Percentiles rank a stretch among this genome's conserved stretches.
These are phyloP conservation scores for Porites cylindrica DNA, from an alignment of 92 coral and sea anemone genomes.

Conservation along the genomic window DNA sequence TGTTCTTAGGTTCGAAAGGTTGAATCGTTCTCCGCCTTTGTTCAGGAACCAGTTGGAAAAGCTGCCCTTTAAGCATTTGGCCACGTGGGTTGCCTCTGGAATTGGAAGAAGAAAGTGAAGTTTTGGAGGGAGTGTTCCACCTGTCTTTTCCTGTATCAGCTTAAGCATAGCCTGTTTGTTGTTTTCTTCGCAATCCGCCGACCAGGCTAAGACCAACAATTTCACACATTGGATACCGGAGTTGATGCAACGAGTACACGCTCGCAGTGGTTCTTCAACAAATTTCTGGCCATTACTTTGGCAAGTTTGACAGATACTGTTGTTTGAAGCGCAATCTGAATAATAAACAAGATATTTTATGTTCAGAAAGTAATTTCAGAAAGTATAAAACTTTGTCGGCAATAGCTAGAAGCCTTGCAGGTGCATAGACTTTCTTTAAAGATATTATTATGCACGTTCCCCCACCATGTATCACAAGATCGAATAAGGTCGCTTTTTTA, in stretches of 20 bases:
- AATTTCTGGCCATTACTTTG: slow-evolving; percentile 39
- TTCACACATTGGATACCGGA: slow-evolving; percentile 52
- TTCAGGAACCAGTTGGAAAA: slow-evolving; percentile 61
- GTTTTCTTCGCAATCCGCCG: slow-evolving; percentile 49
- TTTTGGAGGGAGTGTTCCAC: slow-evolving; percentile 21
- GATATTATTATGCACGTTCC: too few relatives aligned
- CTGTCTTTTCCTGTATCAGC: slow-evolving; percentile 15
- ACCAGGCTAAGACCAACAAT: slow-evolving; percentile 42
- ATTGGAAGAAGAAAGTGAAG: slow-evolving; percentile 34
- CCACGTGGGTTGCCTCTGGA: slow-evolving; percentile 46
- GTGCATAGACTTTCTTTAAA: too few relatives aligned
- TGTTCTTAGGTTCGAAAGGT: slow-evolving; percentile 45
- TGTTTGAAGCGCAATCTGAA: slow-evolving; percentile 36
- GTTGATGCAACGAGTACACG: slow-evolving; percentile 39
- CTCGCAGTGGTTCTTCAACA: slow-evolving; percentile 51
- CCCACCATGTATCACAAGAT: too few relatives aligned
- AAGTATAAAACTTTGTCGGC: too few relatives aligned
- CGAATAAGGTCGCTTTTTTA: too few relatives aligned
- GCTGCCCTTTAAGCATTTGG: slow-evolving; percentile 52
- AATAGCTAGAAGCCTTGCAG: too few relatives aligned
- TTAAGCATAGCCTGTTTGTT: slow-evolving; percentile 50
- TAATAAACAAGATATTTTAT: not conserved
- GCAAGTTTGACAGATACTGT: slow-evolving; percentile 22
- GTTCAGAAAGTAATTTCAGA: too few relatives aligned
- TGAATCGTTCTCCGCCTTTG: slow-evolving; percentile 54